Percentiles rank a stretch among this genome's conserved stretches.
phyloP scores from a whole-genome alignment of 1,140 invertebrate species.

The Diachasma alloeum region DNA sequence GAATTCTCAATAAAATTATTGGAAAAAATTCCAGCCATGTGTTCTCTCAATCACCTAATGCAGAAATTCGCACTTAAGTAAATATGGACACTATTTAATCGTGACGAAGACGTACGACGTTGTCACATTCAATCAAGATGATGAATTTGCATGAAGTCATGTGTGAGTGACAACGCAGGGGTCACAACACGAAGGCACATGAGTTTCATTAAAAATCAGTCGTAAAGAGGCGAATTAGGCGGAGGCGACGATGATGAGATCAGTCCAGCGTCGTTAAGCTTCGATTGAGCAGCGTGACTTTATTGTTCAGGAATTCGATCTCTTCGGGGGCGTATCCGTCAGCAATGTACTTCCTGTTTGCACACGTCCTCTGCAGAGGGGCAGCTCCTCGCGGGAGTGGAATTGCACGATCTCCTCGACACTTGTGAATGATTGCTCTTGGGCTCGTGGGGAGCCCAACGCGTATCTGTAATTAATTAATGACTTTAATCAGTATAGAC shows the following conservation, averaged over 20 bases:
- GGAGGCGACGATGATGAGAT: background rate
- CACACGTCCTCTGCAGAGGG: background rate
- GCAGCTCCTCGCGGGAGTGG: conserved; percentile 47
- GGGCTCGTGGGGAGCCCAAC: conserved; percentile 50
- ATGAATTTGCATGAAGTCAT: background rate
- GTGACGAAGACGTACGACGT: background rate
- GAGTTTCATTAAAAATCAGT: background rate
- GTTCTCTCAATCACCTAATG: too few relatives aligned
- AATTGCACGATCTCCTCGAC: conserved; percentile 59
- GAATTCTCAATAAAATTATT: too few relatives aligned
- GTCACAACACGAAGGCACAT: background rate
- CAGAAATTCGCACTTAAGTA: background rate
- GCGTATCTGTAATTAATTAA: conserved; percentile 48
- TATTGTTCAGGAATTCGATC: background rate
- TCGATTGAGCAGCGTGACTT: background rate
- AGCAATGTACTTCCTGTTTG: background rate
- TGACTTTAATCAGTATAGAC: background rate
- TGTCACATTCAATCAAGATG: background rate
- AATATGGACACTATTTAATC: background rate
- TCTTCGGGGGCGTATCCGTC: background rate
- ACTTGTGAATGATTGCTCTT: conserved; percentile 51
- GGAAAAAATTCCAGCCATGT: too few relatives aligned
- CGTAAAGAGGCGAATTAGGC: background rate
- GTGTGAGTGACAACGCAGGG: background rate
- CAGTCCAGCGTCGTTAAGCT: background rate